Percentiles rank a stretch among this genome's conserved stretches.
Conservation (phyloP, 2,888 invertebrate genomes). For the Steinernema carpocapsae region DNA sequence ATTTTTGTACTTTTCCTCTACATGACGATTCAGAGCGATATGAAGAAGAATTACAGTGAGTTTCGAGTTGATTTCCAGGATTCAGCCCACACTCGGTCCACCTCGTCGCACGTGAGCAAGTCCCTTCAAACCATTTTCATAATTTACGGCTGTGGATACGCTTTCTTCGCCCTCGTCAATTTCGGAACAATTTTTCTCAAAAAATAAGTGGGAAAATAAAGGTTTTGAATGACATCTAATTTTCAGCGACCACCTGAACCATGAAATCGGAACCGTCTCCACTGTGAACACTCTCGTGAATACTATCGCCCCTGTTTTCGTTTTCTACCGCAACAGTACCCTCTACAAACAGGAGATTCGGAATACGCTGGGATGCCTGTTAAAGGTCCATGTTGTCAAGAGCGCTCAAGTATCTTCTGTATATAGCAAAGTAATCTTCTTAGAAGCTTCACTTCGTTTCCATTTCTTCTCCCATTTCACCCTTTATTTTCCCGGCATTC, state of each 20-base stretch:
- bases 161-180: constrained; percentile 6
- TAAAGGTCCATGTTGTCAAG: too few species aligned
- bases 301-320: background rate
- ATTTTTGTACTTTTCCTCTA: background rate
- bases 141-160: constrained; percentile 1
- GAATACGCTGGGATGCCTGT: background rate
- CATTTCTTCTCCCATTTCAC: too few species aligned
- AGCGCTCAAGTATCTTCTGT: too few species aligned
- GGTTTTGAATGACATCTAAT: too few species aligned
- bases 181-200: background rate
- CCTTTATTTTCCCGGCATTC: too few species aligned
- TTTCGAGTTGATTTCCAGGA: background rate
- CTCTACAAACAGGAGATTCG: background rate
- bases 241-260: background rate
- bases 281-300: background rate
- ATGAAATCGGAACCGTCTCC: background rate
- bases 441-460: too few species aligned
- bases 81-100: background rate
- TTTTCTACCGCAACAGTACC: constrained; percentile 6
- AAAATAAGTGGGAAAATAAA: background rate
- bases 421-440: too few species aligned
- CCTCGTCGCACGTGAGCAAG: background rate
- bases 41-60: background rate
- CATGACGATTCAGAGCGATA: background rate
- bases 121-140: background rate